Percentiles rank a stretch among this genome's conserved stretches.
Evolutionary conservation across 2,888 invertebrate genomes (phyloP).

Genomic region (Malthinus flaveolus): DNA sequence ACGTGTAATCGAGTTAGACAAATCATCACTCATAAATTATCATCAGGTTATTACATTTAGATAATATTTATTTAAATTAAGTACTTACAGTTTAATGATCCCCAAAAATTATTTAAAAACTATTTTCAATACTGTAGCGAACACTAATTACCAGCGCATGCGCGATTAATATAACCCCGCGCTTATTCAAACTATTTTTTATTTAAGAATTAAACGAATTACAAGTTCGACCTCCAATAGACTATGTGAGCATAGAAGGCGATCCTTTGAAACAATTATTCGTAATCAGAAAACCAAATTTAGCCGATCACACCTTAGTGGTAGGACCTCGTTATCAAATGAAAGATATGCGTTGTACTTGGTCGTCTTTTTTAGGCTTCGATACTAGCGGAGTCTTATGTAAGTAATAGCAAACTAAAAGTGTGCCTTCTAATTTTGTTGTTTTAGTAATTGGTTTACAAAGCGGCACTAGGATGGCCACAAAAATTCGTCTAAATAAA

Average conservation of each 20-base stretch:
- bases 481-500: slow-evolving; percentile 62
- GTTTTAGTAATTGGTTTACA: slow-evolving; percentile 74
- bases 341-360: slow-evolving; percentile 66
- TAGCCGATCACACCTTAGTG: slow-evolving; percentile 74
- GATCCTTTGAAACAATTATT: slow-evolving; percentile 61
- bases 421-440: background rate
- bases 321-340: slow-evolving; percentile 75
- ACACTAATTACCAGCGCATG: slow-evolving; percentile 3
- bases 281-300: slow-evolving; percentile 66
- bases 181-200: slow-evolving; percentile 12
- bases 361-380: slow-evolving; percentile 63
- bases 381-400: slow-evolving; percentile 76
- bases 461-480: slow-evolving; percentile 62
- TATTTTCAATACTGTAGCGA: slow-evolving; percentile 8
- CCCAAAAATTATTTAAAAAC: slow-evolving; percentile 11
- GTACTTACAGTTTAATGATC: slow-evolving; percentile 14
- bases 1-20: slow-evolving; percentile 59
- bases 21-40: slow-evolving; percentile 65
- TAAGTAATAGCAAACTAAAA: slow-evolving; percentile 51
- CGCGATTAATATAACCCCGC: slow-evolving; percentile 2
- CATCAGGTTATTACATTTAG: slow-evolving; percentile 62
- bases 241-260: slow-evolving; percentile 66
- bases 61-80: background rate
- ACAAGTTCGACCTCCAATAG: slow-evolving; percentile 62
- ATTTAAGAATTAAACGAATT: slow-evolving; percentile 71